Percentiles rank a stretch among this genome's conserved stretches.
phyloP scores from a whole-genome alignment of 1,140 invertebrate genomes.

The Mercenaria mercenaria region DNA sequence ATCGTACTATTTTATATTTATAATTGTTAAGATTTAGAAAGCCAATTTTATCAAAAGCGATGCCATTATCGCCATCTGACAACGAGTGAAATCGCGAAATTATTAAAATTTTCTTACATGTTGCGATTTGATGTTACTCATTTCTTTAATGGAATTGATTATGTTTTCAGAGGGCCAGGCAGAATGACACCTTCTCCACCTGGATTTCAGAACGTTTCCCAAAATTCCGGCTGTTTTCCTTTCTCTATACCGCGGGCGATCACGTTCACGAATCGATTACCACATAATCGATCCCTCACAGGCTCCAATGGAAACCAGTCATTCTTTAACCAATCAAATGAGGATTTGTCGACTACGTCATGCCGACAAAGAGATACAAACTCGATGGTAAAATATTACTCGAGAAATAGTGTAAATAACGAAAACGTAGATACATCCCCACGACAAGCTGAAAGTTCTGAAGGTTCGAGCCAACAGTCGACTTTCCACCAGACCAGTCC shows the following conservation, averaged over 20 bases:
- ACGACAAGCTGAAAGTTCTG: background rate
- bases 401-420: background rate
- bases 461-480: no score
- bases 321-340: constrained; percentile 24
- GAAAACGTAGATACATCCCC: background rate
- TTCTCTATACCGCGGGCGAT: constrained; percentile 41
- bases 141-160: no score
- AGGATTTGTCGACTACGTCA: background rate
- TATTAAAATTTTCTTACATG: no score
- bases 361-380: constrained; percentile 13
- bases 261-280: background rate
- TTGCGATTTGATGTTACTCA: no score
- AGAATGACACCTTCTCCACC: constrained; percentile 47
- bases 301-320: background rate
- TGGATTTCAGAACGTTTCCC: background rate
- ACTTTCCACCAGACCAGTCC: no score
- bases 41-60: no score
- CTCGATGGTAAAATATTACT: constrained; percentile 45
- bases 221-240: constrained; percentile 21
- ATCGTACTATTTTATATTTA: no score
- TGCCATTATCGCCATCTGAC: no score
- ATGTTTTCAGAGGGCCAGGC: constrained; percentile 29
- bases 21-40: no score
- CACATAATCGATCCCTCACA: background rate
- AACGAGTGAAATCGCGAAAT: no score